Conservation (phyloP, 2,888 invertebrate genomes). For the Amphimallon solstitiale region DNA sequence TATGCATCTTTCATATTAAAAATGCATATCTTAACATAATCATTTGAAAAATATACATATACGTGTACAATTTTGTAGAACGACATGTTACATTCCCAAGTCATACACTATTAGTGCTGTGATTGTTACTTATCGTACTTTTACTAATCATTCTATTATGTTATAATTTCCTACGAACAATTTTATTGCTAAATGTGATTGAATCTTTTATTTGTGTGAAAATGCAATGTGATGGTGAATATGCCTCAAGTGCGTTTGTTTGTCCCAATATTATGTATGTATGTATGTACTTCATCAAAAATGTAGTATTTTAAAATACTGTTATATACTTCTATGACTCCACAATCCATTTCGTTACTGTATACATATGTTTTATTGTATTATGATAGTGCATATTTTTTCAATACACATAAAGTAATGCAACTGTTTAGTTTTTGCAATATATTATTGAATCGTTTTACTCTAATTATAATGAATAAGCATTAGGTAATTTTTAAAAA, state of each 20-base stretch:
- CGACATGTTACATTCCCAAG: constrained; percentile 20
- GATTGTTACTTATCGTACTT: constrained; percentile 13
- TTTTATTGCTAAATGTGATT: constrained; percentile 6
- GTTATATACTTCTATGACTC: too few species aligned
- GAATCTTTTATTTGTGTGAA: background rate
- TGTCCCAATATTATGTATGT: background rate
- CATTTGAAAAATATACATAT: background rate
- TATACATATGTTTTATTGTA: too few species aligned
- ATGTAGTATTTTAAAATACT: too few species aligned
- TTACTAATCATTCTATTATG: background rate
- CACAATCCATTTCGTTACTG: too few species aligned
- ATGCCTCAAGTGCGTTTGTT: background rate
- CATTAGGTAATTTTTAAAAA: too few species aligned
- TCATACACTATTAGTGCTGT: constrained; percentile 19
- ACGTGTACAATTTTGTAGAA: background rate
- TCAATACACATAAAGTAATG: too few species aligned
- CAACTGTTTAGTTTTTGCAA: too few species aligned
- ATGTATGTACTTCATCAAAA: too few species aligned
- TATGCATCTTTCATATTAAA: constrained; percentile 11
- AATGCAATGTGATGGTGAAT: too few species aligned
- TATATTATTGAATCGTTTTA: too few species aligned
- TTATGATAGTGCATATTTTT: too few species aligned
- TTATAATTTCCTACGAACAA: background rate
- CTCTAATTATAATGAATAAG: too few species aligned
- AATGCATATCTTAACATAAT: constrained; percentile 35